phyloP scores from a whole-genome alignment of 2,113 vertebrate genomes.

The Mesembrinibis cayennensis region DNA sequence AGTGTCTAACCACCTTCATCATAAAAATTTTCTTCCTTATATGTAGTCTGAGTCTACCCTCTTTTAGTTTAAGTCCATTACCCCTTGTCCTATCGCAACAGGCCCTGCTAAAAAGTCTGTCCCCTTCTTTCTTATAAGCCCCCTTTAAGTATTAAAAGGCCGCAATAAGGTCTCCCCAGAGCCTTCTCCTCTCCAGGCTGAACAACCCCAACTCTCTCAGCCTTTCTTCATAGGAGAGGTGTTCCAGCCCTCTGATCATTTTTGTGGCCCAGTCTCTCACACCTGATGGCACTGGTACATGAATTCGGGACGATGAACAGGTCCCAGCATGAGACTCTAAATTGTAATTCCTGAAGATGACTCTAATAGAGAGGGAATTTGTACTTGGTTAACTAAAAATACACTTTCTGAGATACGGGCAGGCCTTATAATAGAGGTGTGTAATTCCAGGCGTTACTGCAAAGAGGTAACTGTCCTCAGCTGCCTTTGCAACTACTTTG shows the following conservation, averaged over 20 bases:
- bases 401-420: accelerated
- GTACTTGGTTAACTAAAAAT: not conserved
- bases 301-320: not conserved
- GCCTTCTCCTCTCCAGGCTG: not conserved
- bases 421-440: not conserved
- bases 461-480: not conserved
- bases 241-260: not conserved
- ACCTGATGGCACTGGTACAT: not conserved
- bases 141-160: not conserved
- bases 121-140: not conserved
- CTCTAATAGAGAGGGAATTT: not conserved
- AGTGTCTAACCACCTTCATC: not conserved
- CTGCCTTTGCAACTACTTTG: not conserved
- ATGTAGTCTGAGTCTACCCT: not conserved
- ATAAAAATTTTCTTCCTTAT: not conserved
- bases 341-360: not conserved
- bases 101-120: not conserved
- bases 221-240: not conserved
- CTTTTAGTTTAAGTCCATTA: not conserved
- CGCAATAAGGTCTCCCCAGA: not conserved
- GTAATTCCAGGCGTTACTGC: not conserved
- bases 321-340: not conserved
- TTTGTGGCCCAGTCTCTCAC: not conserved
- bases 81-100: not conserved
- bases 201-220: not conserved